These are phyloP conservation scores for Gallinago media DNA, from an alignment of 2,113 vertebrate genomes.

Conservation along the genomic window DNA sequence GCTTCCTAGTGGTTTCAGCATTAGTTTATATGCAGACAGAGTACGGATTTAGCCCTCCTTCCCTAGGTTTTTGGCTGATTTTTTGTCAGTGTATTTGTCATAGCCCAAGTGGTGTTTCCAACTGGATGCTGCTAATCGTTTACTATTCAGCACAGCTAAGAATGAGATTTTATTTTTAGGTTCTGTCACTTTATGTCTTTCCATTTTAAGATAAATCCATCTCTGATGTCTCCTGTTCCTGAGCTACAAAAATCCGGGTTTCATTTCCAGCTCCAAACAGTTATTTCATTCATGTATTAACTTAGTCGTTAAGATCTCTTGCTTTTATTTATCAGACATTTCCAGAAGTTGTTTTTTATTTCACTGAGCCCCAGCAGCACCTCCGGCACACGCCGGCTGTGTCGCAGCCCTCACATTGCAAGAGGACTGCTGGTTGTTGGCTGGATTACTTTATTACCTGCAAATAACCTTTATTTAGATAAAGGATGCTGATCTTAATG, in stretches of 20 bases:
- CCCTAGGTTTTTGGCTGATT: not conserved
- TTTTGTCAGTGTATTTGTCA: constrained; percentile 40
- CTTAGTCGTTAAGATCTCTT: constrained; percentile 4
- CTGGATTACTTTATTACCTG: not conserved
- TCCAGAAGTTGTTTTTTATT: constrained; percentile 49
- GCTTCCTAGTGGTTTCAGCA: not conserved
- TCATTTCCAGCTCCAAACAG: constrained; percentile 20
- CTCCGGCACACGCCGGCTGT: not conserved
- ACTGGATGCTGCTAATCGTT: constrained; percentile 52
- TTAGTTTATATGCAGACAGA: constrained; percentile 49
- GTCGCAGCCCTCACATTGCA: not conserved
- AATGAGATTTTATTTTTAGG: constrained; percentile 60
- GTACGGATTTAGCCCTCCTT: not conserved
- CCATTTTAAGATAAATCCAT: constrained; percentile 46
- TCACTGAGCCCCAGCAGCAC: not conserved
- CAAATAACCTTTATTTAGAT: not conserved
- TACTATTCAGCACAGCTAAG: constrained; percentile 45
- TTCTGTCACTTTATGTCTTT: constrained; percentile 20
- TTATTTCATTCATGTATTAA: constrained; percentile 39
- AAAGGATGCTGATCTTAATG: not conserved
- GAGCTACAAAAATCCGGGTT: not conserved
- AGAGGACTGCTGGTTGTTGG: not conserved
- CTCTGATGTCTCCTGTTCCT: constrained; percentile 11
- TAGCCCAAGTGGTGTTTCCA: constrained; percentile 41
- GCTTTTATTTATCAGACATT: constrained; percentile 31